Percentiles rank a stretch among this genome's conserved stretches.
phyloP scores from a whole-genome alignment of 1,140 invertebrate species.

The Leptinotarsa defecta region DNA sequence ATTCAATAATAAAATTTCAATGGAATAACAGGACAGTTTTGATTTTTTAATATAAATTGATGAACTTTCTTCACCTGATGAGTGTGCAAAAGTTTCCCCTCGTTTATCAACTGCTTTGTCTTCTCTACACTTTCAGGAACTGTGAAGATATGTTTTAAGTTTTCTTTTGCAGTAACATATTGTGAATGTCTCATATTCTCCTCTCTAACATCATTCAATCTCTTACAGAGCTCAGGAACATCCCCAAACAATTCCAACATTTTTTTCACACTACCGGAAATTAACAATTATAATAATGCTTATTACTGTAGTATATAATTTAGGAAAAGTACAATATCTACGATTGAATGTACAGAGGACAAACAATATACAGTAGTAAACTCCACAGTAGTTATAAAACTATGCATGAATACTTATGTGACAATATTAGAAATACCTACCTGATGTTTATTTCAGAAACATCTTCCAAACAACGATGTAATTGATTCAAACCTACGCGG shows the following conservation, averaged over 20 bases:
- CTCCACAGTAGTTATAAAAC: background rate
- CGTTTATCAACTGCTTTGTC: slow-evolving; percentile 91
- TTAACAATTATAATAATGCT: background rate
- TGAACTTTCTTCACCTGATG: slow-evolving; percentile 69
- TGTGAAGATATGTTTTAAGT: slow-evolving; percentile 97
- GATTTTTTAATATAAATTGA: no score
- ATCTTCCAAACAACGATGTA: slow-evolving; percentile 82
- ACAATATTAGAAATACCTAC: background rate
- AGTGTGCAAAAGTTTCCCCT: slow-evolving; percentile 92
- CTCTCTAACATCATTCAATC: slow-evolving; percentile 82
- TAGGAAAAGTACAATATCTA: background rate
- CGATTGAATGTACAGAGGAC: background rate
- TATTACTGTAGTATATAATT: background rate
- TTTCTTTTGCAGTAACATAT: slow-evolving; percentile 96
- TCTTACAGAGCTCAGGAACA: slow-evolving; percentile 74
- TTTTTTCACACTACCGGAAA: slow-evolving; percentile 61
- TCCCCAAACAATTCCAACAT: slow-evolving; percentile 68
- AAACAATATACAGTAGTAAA: no score
- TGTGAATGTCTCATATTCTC: slow-evolving; percentile 94
- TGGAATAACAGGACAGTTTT: no score
- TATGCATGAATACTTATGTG: background rate
- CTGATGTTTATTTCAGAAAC: slow-evolving; percentile 73
- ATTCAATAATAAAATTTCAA: background rate
- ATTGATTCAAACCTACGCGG: slow-evolving; percentile 87
- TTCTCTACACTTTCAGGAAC: slow-evolving; percentile 95